Evolutionary conservation across 2,888 invertebrate genomes (phyloP).

Genomic region (Brachylomia viminalis): DNA sequence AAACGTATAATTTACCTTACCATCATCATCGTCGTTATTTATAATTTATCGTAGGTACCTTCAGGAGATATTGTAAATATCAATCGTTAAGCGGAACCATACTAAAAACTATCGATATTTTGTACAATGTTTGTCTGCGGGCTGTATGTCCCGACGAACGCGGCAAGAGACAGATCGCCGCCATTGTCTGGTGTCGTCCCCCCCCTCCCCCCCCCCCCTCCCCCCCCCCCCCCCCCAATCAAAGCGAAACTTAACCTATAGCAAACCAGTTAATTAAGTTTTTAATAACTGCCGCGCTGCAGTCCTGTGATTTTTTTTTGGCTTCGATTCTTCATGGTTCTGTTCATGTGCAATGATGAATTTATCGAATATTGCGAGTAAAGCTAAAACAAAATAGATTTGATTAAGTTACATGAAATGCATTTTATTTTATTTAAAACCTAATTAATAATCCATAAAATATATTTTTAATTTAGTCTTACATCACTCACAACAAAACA

Average conservation of each 20-base stretch:
- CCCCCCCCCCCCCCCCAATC: not conserved
- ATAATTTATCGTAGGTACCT: too few species aligned
- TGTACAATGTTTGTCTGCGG: not conserved
- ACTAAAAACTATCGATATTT: too few species aligned
- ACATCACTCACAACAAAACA: too few species aligned
- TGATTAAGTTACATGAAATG: too few species aligned
- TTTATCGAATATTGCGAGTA: too few species aligned
- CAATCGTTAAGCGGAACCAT: not conserved
- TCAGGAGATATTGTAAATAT: not conserved
- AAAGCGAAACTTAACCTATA: not conserved
- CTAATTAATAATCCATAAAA: too few species aligned
- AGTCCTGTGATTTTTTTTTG: not conserved
- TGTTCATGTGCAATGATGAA: too few species aligned
- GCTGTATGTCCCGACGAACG: not conserved
- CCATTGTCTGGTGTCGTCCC: not conserved
- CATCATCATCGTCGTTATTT: too few species aligned
- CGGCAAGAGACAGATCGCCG: not conserved
- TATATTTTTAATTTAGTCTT: too few species aligned
- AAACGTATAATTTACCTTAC: not conserved
- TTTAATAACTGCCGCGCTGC: conserved; percentile 1
- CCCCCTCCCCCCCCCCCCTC: not conserved
- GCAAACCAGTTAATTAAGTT: not conserved
- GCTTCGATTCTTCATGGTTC: too few species aligned
- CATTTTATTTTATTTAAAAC: too few species aligned
- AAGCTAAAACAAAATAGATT: too few species aligned